These are phyloP conservation scores for Stigmatopora argus DNA, from an alignment of 2,113 vertebrate genomes.

Conservation along the genomic window DNA sequence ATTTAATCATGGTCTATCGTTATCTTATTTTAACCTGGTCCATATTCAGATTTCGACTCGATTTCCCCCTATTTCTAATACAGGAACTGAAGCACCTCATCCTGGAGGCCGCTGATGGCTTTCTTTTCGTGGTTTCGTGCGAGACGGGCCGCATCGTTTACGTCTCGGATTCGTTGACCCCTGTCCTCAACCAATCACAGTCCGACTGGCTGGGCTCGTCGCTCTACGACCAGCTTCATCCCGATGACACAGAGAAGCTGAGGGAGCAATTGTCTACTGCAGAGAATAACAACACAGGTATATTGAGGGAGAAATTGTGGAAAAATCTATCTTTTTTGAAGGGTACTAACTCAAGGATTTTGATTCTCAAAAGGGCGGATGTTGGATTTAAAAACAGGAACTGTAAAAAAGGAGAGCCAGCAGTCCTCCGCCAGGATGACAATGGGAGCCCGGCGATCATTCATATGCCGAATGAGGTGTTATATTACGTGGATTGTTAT, in stretches of 20 bases:
- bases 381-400: conserved; percentile 93
- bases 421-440: conserved; percentile 92
- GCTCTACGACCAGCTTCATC: conserved; percentile 92
- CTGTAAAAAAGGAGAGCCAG: conserved; percentile 95
- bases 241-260: conserved; percentile 90
- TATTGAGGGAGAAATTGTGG: background rate
- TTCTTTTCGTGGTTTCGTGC: conserved; percentile 95
- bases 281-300: conserved; percentile 85
- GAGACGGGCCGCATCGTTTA: conserved; percentile 90
- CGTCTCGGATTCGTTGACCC: conserved; percentile 89
- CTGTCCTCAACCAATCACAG: conserved; percentile 90
- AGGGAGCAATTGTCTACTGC: conserved; percentile 91
- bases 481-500: background rate
- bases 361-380: conserved; percentile 77
- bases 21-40: no score
- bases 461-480: conserved; percentile 98
- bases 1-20: no score
- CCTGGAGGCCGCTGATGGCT: conserved; percentile 91
- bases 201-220: conserved; percentile 92
- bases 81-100: conserved; percentile 96
- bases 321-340: background rate
- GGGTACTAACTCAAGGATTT: background rate
- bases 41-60: no score
- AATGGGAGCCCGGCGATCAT: conserved; percentile 91
- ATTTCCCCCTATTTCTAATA: background rate